Evolutionary conservation across 2,797 vertebrate species (phyloP).

Genomic region (Ctenopoma multispine): DNA sequence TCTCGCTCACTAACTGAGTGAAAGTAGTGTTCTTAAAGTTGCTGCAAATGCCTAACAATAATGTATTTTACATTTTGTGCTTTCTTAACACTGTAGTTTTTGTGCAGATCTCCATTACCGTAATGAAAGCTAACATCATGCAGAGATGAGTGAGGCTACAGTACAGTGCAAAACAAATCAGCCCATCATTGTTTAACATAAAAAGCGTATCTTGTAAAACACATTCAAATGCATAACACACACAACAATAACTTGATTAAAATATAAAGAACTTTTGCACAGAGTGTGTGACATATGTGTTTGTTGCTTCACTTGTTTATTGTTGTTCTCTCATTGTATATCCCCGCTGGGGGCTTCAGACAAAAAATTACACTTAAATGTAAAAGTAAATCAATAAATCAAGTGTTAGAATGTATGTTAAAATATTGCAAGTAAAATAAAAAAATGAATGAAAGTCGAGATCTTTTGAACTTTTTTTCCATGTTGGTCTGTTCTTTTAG

Average conservation of each 20-base stretch:
- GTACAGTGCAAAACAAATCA: not conserved
- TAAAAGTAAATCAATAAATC: too few species aligned
- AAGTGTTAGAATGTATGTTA: too few species aligned
- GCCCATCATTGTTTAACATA: not conserved
- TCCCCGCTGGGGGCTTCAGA: too few species aligned
- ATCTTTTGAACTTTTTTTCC: not conserved
- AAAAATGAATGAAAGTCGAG: not conserved
- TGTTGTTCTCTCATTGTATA: not conserved
- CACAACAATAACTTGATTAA: not conserved
- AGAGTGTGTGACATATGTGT: not conserved
- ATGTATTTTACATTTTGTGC: not conserved
- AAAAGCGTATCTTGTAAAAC: not conserved
- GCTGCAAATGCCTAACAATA: conserved; percentile 9
- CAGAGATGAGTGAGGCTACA: not conserved
- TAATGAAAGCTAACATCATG: conserved; percentile 1
- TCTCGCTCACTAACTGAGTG: conserved; percentile 36
- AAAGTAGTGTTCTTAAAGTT: conserved; percentile 28
- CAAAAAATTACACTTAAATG: too few species aligned
- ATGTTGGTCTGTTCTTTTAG: not conserved
- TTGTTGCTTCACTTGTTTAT: not conserved
- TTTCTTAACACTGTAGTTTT: conserved; percentile 15
- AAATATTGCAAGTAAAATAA: not conserved
- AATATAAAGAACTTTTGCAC: not conserved
- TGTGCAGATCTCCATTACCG: not conserved
- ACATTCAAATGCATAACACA: conserved; percentile 3